Evolutionary conservation across 2,113 vertebrate species (phyloP), one percentile per base, ranked within the genome.

Genomic region (Atherinomorus stipes): DNA sequence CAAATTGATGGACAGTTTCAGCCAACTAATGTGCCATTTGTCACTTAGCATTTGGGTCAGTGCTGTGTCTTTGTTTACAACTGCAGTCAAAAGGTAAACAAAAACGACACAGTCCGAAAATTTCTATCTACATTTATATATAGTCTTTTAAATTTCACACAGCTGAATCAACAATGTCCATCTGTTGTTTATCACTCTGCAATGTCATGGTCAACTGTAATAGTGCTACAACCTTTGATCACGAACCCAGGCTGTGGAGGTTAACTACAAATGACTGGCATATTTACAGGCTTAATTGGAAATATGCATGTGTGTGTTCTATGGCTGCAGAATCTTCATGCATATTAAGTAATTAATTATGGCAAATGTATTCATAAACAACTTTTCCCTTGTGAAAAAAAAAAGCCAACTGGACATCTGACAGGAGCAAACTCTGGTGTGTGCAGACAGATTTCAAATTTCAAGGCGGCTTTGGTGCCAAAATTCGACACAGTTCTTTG

Each of bases 221-320:
- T 31, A 51, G 64, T 50, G 47, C 28, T 52, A 19, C 57, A 28
- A 54, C 45, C 3, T 52, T 72, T 66, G 75, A 64, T 74, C 70
- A 75, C 67, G 67, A 85, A 85, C 67, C 65, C 53, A 67, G 79
- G 57, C 60, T 65, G 38, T 60, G 52, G 60, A 45, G 74, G 69
- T 54, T 83, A 77, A 73, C 47, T 42, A 21, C 59, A 63, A 86
- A 76, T 80, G 64, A 90, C 50, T 84, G 65, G 45, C 52, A 62
- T 54, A 84, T 89, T 87, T 82, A 73, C 83, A 87, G 71, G 73
- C 19, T 38, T 83, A 83, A 87, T 88, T 78, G 47, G 62, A 68
- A 56, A 65, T 40, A 34, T 62, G 73, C 22, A 34, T 40, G 64
- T 50, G 23, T 47, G 52, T 63, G 37, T 16, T 61, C 11, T 40